These are phyloP conservation scores for Gastracanthus pulcherrimus DNA, from an alignment of 2,888 invertebrate genomes.

Conservation along the genomic window DNA sequence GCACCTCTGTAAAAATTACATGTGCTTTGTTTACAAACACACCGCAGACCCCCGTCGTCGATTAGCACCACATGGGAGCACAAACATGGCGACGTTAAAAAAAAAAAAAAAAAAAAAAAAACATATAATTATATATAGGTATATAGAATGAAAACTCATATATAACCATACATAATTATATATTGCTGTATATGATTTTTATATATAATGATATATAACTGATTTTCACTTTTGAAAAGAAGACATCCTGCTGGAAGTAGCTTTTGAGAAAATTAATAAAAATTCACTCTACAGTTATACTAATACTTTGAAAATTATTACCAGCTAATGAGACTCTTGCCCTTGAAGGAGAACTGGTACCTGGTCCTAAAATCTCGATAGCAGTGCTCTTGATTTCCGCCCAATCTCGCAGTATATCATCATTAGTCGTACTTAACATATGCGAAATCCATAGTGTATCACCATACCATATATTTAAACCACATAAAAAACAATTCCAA, in stretches of 20 bases:
- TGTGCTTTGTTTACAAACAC: too few relatives aligned
- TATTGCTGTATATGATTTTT: too few relatives aligned
- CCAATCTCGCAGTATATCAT: conserved; percentile 92
- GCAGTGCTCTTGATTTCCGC: conserved; percentile 88
- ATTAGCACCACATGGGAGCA: too few relatives aligned
- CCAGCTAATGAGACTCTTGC: conserved; percentile 88
- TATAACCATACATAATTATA: too few relatives aligned
- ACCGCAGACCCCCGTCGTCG: too few relatives aligned
- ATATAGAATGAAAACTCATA: too few relatives aligned
- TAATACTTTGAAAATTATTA: conserved; percentile 71
- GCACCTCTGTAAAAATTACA: too few relatives aligned
- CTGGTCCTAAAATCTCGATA: conserved; percentile 82
- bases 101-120: too few relatives aligned
- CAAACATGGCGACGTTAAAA: too few relatives aligned
- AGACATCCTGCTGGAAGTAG: neutral
- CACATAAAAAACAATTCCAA: neutral
- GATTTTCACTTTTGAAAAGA: neutral
- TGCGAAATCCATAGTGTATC: too few relatives aligned
- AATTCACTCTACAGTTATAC: neutral
- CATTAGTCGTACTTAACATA: conserved; percentile 83
- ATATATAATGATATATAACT: too few relatives aligned
- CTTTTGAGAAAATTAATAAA: neutral
- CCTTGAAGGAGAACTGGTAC: conserved; percentile 79
- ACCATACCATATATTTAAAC: neutral
- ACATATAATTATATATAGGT: too few relatives aligned